Percentiles rank a stretch among this genome's conserved stretches.
Conservation (phyloP, 2,797 vertebrate species). For the Emys orbicularis region DNA sequence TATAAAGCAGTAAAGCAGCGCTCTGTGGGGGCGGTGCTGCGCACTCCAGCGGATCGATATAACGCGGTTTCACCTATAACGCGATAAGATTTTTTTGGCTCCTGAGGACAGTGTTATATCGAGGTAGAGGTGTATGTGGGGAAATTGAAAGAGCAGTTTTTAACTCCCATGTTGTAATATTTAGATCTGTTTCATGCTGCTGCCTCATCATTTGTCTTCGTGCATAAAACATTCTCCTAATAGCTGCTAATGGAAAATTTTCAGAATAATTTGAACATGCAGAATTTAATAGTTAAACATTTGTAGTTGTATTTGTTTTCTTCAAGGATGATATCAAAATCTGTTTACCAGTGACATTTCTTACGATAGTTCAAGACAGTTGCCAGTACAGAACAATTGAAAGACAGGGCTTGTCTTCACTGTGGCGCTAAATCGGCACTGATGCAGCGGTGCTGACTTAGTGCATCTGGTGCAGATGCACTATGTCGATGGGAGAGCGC, state of each 20-base stretch:
- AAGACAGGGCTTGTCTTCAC: not conserved
- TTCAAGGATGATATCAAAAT: fast-evolving
- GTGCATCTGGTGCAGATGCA: too few species aligned
- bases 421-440: too few species aligned
- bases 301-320: not conserved
- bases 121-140: not conserved
- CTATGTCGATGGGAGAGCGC: too few species aligned
- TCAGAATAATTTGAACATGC: not conserved
- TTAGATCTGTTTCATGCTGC: not conserved
- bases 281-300: not conserved
- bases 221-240: not conserved
- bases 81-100: too few species aligned
- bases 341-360: not conserved
- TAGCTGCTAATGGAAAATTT: not conserved
- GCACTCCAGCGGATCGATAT: too few species aligned
- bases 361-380: not conserved
- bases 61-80: too few species aligned
- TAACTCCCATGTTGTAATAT: not conserved
- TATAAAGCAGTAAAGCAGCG: too few species aligned
- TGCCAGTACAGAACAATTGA: fast-evolving
- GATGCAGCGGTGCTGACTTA: too few species aligned
- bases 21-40: too few species aligned
- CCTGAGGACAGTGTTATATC: too few species aligned
- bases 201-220: not conserved
- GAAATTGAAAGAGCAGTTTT: not conserved